Evolutionary conservation across 2,113 vertebrate species (phyloP).

Genomic region (Elgaria multicarinata): DNA sequence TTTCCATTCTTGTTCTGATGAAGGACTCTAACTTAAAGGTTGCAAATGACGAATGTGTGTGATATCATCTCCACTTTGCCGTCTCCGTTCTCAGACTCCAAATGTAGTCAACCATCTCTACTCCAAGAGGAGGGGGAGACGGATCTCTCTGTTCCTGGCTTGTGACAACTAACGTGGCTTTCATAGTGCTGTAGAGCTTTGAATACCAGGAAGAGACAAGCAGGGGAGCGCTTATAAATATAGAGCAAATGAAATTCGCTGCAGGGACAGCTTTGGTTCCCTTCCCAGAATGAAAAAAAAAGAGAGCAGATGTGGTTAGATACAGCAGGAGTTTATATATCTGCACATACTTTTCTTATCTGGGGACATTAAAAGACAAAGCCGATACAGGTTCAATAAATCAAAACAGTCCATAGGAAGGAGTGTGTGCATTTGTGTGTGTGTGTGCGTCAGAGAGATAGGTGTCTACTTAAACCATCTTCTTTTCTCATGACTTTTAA

Average conservation of each 20-base stretch:
- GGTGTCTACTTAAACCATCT: not conserved
- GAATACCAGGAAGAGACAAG: conserved; percentile 46
- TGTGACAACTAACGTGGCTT: not conserved
- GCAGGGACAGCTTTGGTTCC: not conserved
- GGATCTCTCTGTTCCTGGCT: not conserved
- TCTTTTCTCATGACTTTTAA: conserved; percentile 9
- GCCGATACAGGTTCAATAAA: conserved; percentile 34
- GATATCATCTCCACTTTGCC: not conserved
- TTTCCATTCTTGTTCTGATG: not conserved
- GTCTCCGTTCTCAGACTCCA: not conserved
- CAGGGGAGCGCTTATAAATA: conserved; percentile 46
- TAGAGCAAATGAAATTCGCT: conserved; percentile 6
- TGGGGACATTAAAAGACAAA: conserved; percentile 46
- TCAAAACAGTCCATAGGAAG: conserved; percentile 3
- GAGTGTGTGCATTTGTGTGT: not conserved
- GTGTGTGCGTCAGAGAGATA: rapidly evolving
- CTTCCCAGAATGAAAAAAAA: not conserved
- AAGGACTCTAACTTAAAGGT: not conserved
- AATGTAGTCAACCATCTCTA: not conserved
- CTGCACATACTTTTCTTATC: conserved; percentile 11
- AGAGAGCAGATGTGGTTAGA: not conserved
- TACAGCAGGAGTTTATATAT: conserved; percentile 27
- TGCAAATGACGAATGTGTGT: not conserved
- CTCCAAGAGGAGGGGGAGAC: not conserved
- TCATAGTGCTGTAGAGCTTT: not conserved